These are phyloP conservation scores for Octopus bimaculoides DNA, from an alignment of 1,140 invertebrate genomes.

Conservation along the genomic window DNA sequence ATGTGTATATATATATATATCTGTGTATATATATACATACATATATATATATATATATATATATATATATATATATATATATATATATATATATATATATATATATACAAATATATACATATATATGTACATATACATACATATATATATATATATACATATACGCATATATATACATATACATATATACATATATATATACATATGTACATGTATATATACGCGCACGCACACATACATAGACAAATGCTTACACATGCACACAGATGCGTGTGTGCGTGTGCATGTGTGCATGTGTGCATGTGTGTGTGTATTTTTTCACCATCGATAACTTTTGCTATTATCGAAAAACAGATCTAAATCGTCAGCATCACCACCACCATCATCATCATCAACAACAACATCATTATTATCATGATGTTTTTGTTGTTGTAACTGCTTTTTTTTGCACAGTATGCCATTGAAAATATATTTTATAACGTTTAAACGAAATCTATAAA, in stretches of 20 bases:
- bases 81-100: not conserved
- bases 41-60: not conserved
- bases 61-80: not conserved
- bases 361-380: too few species aligned
- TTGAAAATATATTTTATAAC: too few species aligned
- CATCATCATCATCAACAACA: too few species aligned
- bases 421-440: too few species aligned
- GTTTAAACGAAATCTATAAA: too few species aligned
- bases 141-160: not conserved
- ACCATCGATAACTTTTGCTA: too few species aligned
- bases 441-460: too few species aligned
- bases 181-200: not conserved
- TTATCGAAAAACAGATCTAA: too few species aligned
- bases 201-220: not conserved
- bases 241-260: not conserved
- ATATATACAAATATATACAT: not conserved
- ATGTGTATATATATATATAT: not conserved
- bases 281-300: not conserved
- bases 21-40: not conserved
- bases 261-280: not conserved
- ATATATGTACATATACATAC: not conserved
- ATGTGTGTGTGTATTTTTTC: not conserved
- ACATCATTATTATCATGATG: too few species aligned
- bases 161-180: not conserved
- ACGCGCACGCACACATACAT: not conserved